These are phyloP conservation scores for Lateolabrax maculatus DNA, from an alignment of 2,797 vertebrate genomes.

Conservation along the genomic window DNA sequence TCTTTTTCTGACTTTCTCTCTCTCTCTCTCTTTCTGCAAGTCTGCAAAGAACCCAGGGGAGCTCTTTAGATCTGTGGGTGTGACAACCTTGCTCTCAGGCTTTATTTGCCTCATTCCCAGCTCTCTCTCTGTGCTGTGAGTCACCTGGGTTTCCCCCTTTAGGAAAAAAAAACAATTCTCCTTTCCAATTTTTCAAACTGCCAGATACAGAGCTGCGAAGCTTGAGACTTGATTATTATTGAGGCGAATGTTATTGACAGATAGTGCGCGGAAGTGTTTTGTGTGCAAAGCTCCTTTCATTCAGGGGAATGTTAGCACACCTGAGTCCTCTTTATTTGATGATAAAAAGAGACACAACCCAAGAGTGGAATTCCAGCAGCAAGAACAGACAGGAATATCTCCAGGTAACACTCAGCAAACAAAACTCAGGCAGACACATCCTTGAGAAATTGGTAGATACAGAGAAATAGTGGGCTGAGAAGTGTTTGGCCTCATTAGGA, in stretches of 20 bases:
- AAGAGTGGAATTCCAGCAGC: slow-evolving; percentile 82
- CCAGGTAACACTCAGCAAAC: slow-evolving; percentile 78
- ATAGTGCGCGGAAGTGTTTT: slow-evolving; percentile 43
- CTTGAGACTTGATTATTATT: slow-evolving; percentile 48
- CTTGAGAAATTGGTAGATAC: slow-evolving; percentile 60
- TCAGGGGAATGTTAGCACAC: slow-evolving; percentile 77
- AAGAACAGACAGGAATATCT: slow-evolving; percentile 87
- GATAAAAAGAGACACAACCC: slow-evolving; percentile 80
- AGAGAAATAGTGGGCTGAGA: slow-evolving; percentile 53
- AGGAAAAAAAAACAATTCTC: slow-evolving; percentile 33
- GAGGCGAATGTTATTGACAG: slow-evolving; percentile 53
- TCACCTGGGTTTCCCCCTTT: slow-evolving; percentile 81
- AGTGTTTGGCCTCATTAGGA: slow-evolving; percentile 59
- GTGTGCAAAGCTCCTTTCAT: slow-evolving; percentile 66
- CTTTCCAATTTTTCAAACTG: slow-evolving; percentile 56
- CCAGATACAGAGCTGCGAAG: slow-evolving; percentile 53
- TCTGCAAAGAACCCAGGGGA: slow-evolving; percentile 76
- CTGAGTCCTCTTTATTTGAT: slow-evolving; percentile 79
- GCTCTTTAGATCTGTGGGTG: slow-evolving; percentile 82
- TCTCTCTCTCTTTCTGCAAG: slow-evolving; percentile 67
- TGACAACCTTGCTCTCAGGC: slow-evolving; percentile 74
- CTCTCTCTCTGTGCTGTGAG: slow-evolving; percentile 68
- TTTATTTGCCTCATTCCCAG: slow-evolving; percentile 76
- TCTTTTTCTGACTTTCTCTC: slow-evolving; percentile 67
- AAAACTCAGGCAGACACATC: slow-evolving; percentile 65